phyloP scores from a whole-genome alignment of 2,888 invertebrate genomes.

The Parnassius glacialis region DNA sequence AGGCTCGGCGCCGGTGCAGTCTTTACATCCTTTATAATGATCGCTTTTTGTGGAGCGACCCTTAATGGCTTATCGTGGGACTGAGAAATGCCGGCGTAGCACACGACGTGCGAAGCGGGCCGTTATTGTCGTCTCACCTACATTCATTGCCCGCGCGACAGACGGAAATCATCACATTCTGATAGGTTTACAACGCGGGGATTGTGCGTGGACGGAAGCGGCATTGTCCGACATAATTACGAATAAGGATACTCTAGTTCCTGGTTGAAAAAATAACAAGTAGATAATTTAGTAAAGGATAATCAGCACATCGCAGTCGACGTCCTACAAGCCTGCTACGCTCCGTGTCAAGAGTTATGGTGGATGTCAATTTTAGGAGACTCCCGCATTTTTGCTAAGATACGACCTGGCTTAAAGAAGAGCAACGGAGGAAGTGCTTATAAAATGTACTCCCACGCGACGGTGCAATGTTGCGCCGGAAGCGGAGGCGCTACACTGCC shows the following conservation, averaged over 20 bases:
- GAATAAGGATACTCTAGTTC: conserved; percentile 44
- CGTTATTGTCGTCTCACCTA: conserved; percentile 36
- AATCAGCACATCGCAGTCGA: conserved; percentile 30
- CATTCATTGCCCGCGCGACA: conserved; percentile 35
- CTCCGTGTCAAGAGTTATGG: neutral
- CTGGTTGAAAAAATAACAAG: conserved; percentile 35
- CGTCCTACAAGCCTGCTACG: conserved; percentile 44
- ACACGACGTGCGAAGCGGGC: conserved; percentile 32
- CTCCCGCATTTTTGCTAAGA: conserved; percentile 34
- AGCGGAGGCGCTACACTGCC: conserved; percentile 55
- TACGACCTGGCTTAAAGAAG: conserved; percentile 55
- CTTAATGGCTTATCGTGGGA: conserved; percentile 72
- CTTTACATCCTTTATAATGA: conserved; percentile 77
- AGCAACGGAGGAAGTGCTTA: conserved; percentile 66
- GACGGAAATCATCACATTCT: conserved; percentile 46
- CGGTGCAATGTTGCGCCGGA: conserved; percentile 42
- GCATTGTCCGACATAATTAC: conserved; percentile 28
- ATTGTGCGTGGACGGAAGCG: conserved; percentile 48
- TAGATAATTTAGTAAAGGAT: conserved; percentile 48
- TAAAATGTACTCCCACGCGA: conserved; percentile 68
- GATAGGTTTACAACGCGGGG: conserved; percentile 39
- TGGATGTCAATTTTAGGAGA: conserved; percentile 23
- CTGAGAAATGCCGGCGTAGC: conserved; percentile 54
- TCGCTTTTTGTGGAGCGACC: conserved; percentile 71
- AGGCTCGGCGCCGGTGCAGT: conserved; percentile 75